phyloP scores from a whole-genome alignment of 2,888 invertebrate genomes.

The Meiosimyza decipiens region DNA sequence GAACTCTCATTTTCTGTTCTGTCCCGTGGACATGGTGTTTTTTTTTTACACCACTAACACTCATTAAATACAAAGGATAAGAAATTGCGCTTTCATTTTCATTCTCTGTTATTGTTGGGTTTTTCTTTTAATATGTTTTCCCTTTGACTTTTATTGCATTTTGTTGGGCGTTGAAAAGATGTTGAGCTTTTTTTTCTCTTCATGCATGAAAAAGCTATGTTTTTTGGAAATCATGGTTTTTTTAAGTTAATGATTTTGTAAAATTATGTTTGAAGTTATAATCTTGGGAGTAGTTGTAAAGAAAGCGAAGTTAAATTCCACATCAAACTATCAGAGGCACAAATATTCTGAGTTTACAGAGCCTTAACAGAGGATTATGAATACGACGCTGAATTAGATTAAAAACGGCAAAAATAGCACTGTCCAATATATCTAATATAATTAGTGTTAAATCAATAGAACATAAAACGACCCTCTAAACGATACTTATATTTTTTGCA shows the following conservation, averaged over 20 bases:
- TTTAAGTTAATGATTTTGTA: background rate
- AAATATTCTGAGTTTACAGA: too few relatives aligned
- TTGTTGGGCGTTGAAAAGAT: slow-evolving; percentile 13
- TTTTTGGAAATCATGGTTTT: background rate
- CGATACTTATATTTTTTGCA: too few relatives aligned
- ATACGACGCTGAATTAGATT: too few relatives aligned
- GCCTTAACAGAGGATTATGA: too few relatives aligned
- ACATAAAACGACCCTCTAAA: too few relatives aligned
- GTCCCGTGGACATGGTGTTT: background rate
- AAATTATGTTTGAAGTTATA: too few relatives aligned
- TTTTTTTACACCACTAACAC: slow-evolving; percentile 13
- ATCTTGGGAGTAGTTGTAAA: too few relatives aligned
- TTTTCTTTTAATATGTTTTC: slow-evolving; percentile 9
- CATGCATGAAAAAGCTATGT: background rate
- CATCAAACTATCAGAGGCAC: too few relatives aligned
- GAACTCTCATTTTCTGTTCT: slow-evolving; percentile 5
- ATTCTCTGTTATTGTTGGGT: slow-evolving; percentile 36
- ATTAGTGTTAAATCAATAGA: too few relatives aligned
- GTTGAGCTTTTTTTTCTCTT: slow-evolving; percentile 5
- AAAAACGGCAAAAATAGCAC: too few relatives aligned
- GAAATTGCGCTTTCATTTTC: slow-evolving; percentile 59
- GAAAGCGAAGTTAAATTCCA: too few relatives aligned
- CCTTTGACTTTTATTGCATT: background rate
- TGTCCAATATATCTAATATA: too few relatives aligned
- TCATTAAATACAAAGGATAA: slow-evolving; percentile 39